Evolutionary conservation across 2,113 vertebrate species (phyloP), one percentile per base, ranked within the genome.

Genomic region (Todiramphus saurophagus): DNA sequence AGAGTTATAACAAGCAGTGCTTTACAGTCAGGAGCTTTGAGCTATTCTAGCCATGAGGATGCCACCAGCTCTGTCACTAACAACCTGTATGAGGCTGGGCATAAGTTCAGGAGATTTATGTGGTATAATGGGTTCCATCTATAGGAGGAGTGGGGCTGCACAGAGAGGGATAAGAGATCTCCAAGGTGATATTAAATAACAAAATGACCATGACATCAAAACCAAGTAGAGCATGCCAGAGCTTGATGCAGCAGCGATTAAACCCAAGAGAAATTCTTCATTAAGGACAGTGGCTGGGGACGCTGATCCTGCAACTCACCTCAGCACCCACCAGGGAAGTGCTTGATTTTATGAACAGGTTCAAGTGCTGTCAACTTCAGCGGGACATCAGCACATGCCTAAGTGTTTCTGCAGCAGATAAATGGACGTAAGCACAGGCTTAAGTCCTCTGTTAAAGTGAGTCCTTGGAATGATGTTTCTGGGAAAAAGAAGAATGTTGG

Each of bases 21-120:
- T 89, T n/a, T 31, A 3, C 9, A 2, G 7, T n/a, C 51, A 51
- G 68, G 13, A 62, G 11, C 41, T 50, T 63, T 55, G 51, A 84
- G 55, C 23, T 37, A 0, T 55, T 56, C 73, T 13, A 20, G 7
- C 74, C 16, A 4, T 1, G 24, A 37, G 43, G 62, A 41, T 62
- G 70, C 18, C 19, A 12, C 55, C 13, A 16, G 44, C 44, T 64
- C 58, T 50, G 44, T 15, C 58, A 33, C 5, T 3, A 19, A 41
- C 44, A 27, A 55, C 44, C 9, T 10, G 23, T 8, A 15, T 1
- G 1, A 46, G 58, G 43, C 20, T 66, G 41, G 46, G 50, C 17
- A 4, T 4, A 39, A 62, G 25, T 5, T 4, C 11, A 4, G 19
- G 0, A 5, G 7, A 35, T 53, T 46, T n/a, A 14, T 30, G 70